Evolutionary conservation across 2,888 invertebrate species (phyloP), one percentile per base, ranked within the genome.

Genomic region (Artemia sinica): DNA sequence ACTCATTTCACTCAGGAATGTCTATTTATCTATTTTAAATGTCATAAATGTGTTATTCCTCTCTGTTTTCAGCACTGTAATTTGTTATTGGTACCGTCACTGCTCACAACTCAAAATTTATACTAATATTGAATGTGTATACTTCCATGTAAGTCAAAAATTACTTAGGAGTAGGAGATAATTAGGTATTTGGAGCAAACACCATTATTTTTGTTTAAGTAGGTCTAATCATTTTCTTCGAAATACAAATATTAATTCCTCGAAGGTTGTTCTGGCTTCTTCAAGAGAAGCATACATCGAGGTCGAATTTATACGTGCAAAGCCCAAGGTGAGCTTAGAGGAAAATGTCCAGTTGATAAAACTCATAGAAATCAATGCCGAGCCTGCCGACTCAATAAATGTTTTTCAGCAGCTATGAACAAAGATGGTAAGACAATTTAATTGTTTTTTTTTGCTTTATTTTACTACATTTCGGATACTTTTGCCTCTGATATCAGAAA

Each of bases 291-390:
- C 76, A 96, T 96, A 75, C 91, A 96, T 78, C 84, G 93, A 69
- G 94, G 94, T 80, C 85, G 96, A 28, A 91, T 93, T 75, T 96
- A 96, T 82, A 92, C 93, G 48, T 96, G 96, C 81, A 96, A 96
- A 80, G 94, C 91, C 9, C 90, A 91, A 70, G 94, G 93, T 51
- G 90, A 91, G 75, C 82, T 88, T 79, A 91, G 91, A 79, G 94
- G 93, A 69, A 85, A 89, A 71, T 96, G 95, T 78, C 92, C 93
- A 10, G 91, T 96, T 69, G 95, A 96, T 82, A 95, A 95, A 81
- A 94, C 94, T 0, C 94, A 94, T 78, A 82, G 95, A 71, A 96
- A 96, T 82, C 95, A 96, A 81, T 96, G 95, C 80, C 83, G 96
- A 72, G 94, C 95, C 73, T 96, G 95, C 79, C 83, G 95, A 70